phyloP scores from a whole-genome alignment of 2,113 vertebrate genomes.

The Lophochroa leadbeateri region DNA sequence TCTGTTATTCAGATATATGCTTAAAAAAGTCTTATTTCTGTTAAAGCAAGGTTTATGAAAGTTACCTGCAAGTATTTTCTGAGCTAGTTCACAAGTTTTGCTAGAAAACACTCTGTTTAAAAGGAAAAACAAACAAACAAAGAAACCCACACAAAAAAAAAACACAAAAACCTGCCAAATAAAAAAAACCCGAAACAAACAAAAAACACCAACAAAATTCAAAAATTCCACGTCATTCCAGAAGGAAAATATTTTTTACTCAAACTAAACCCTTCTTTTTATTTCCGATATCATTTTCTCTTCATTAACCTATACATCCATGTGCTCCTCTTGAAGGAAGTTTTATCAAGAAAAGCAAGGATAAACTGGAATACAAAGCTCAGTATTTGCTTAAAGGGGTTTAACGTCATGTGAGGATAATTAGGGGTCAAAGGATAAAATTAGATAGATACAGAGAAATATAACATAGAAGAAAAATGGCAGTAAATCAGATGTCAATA shows the following conservation, averaged over 20 bases:
- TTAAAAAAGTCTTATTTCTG: neutral
- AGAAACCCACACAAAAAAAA: no score
- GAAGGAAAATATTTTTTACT: neutral
- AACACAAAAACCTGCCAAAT: no score
- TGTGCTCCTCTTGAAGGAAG: neutral
- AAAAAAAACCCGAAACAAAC: no score
- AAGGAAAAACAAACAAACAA: neutral
- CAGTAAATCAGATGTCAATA: neutral
- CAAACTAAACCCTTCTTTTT: fast-evolving
- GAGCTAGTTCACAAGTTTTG: neutral
- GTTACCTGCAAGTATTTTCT: neutral
- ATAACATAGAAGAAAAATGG: neutral
- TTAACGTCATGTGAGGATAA: neutral
- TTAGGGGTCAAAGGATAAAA: neutral
- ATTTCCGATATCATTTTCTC: neutral
- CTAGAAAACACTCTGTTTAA: neutral
- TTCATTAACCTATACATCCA: neutral
- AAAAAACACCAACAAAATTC: neutral
- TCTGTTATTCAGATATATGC: neutral
- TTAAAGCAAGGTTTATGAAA: neutral
- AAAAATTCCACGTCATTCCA: neutral
- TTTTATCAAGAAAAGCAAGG: neutral
- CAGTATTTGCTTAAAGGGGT: neutral
- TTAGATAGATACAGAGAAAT: neutral
- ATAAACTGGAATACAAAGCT: neutral